phyloP scores from a whole-genome alignment of 2,113 vertebrate genomes.

The Octodon degus region DNA sequence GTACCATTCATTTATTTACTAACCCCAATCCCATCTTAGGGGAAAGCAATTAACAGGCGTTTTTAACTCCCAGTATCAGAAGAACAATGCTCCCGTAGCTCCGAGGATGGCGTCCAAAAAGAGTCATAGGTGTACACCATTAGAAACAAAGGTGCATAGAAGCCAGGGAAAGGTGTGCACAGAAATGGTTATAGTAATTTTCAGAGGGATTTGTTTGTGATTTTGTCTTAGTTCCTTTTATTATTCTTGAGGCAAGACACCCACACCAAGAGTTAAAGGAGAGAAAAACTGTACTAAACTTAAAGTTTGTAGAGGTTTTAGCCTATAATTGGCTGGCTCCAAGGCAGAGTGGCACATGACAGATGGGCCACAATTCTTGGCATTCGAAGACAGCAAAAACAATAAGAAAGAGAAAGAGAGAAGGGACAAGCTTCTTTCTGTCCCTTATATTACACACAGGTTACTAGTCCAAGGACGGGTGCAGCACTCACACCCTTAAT shows the following conservation, averaged over 20 bases:
- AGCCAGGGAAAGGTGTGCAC: neutral
- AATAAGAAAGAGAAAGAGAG: neutral
- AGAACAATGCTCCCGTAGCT: neutral
- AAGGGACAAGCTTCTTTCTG: neutral
- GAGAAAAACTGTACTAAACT: neutral
- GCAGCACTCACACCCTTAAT: neutral
- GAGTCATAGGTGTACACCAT: neutral
- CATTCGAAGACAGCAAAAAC: neutral
- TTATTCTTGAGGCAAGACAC: neutral
- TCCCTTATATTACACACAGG: neutral
- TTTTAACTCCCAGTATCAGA: neutral
- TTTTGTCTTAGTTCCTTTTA: neutral
- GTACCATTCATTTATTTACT: neutral
- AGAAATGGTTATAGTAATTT: conserved; percentile 6
- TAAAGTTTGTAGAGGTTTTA: neutral
- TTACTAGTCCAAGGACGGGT: too few species aligned
- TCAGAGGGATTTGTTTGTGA: neutral
- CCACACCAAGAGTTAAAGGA: neutral
- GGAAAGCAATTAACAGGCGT: neutral
- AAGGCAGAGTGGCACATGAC: neutral
- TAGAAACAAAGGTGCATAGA: neutral
- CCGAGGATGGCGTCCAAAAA: neutral
- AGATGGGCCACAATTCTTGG: neutral
- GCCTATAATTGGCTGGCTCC: neutral
- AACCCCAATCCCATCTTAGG: neutral